A percentile compares a stretch with the other conserved stretches of the same genome.
Conservation (phyloP, 2,888 invertebrate species). For the Amiota communis region DNA sequence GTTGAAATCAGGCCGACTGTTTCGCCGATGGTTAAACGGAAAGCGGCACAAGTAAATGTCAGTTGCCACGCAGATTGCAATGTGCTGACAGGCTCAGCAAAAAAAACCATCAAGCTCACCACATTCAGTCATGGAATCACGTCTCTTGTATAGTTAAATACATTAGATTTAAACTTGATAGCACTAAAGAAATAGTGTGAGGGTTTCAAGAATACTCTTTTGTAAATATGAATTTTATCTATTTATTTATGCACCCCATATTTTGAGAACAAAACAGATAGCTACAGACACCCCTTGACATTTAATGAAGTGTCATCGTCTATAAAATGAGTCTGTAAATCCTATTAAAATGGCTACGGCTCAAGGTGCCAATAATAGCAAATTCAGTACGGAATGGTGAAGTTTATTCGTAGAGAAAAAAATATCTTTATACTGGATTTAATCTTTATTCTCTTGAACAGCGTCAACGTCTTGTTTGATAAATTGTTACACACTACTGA, state of each 20-base stretch:
- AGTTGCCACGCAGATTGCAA: constrained; percentile 50
- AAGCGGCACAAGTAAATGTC: constrained; percentile 50
- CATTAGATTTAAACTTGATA: constrained; percentile 51
- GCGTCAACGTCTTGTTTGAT: not conserved
- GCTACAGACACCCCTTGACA: constrained; percentile 50
- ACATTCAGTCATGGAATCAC: not conserved
- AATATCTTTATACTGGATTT: too few relatives aligned
- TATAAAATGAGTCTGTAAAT: constrained; percentile 69
- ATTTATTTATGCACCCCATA: constrained; percentile 62
- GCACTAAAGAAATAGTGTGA: constrained; percentile 44
- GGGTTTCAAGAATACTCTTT: constrained; percentile 48
- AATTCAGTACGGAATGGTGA: constrained; percentile 37
- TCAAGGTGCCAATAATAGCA: constrained; percentile 54
- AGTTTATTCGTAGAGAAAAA: not conserved
- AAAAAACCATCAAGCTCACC: constrained; percentile 17
- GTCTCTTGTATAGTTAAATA: constrained; percentile 44
- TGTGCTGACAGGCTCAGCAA: constrained; percentile 58
- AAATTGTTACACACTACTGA: not conserved
- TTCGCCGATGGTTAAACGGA: not conserved
- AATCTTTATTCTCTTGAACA: not conserved
- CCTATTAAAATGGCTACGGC: constrained; percentile 62
- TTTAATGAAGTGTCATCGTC: constrained; percentile 69
- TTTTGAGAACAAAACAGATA: constrained; percentile 21
- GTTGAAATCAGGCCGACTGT: constrained; percentile 42
- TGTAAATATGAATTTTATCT: constrained; percentile 62